Percentiles rank a stretch among this genome's conserved stretches.
Conservation (phyloP, 2,113 vertebrate species). For the Hypomesus transpacificus region DNA sequence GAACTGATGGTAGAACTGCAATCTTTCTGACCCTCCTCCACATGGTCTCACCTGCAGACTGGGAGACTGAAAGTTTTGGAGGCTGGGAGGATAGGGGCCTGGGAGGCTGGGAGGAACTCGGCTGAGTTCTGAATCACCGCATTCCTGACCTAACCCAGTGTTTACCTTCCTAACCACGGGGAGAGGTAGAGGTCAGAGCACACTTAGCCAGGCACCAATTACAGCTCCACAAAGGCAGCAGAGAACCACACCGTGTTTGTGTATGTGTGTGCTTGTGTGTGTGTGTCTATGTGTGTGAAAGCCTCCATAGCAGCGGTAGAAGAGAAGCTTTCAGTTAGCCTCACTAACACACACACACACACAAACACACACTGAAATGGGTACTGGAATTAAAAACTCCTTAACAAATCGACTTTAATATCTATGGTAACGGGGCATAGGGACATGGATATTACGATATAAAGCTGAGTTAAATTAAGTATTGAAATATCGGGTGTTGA, state of each 20-base stretch:
- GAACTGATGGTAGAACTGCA: too few species aligned
- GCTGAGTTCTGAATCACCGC: not conserved
- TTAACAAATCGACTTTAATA: too few species aligned
- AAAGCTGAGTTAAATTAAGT: too few species aligned
- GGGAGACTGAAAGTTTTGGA: not conserved
- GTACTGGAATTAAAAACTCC: too few species aligned
- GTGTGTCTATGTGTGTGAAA: conserved; percentile 2
- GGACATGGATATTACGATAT: too few species aligned
- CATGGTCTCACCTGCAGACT: too few species aligned
- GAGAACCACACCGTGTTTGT: not conserved
- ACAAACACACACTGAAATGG: not conserved
- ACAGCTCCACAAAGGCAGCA: conserved; percentile 39
- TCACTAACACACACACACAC: not conserved
- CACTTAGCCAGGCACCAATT: conserved; percentile 39
- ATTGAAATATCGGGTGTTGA: too few species aligned
- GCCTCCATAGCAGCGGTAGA: not conserved
- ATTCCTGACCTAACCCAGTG: not conserved
- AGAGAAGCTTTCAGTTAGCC: not conserved
- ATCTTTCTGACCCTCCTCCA: too few species aligned
- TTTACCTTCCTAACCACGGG: conserved; percentile 15
- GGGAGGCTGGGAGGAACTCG: not conserved
- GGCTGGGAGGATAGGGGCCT: not conserved
- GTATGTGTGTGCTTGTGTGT: not conserved
- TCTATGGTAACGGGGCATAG: too few species aligned
- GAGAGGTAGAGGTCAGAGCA: conserved; percentile 44